Evolutionary conservation across 2,113 vertebrate species (phyloP), one percentile per base, ranked within the genome.

Genomic region (Ictidomys tridecemlineatus): DNA sequence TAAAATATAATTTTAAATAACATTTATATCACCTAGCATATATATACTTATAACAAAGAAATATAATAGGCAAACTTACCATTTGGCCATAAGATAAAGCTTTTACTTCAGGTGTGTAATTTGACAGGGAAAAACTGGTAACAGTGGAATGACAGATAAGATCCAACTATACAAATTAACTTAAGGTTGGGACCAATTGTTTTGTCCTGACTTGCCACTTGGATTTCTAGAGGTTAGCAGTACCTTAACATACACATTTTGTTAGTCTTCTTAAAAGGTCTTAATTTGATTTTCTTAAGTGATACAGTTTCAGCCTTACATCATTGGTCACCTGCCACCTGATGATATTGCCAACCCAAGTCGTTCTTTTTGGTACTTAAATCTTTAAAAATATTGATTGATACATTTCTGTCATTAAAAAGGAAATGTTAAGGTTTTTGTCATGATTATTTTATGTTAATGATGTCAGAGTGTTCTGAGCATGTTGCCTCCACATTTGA

Each of bases 371-470:
- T 48, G 67, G 4, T 56, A 87, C 82, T 73, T 58, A 90, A 42
- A 58, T 74, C 58, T 85, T 92, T 37, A 42, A 80, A 76, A 83
- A 88, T 89, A 87, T 16, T 92, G 28, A 10, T 94, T 95, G 18
- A 45, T 74, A 48, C 10, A 14, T 91, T 76, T 80, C 61, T 93
- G 0, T 92, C 17, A 80, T 32, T 65, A 91, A 80, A 93, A 87
- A 34, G 48, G 42, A 94, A 84, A 92, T 74, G 69, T 85, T 94
- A 78, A 58, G 18, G 17, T 53, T 73, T 42, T 48, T 51, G 18
- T 83, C 90, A 65, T 22, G 39, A 88, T 74, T 89, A n/a, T 90
- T 65, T 89, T 88, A 28, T 80, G 32, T 79, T 83, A 84, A 10
- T 70, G 63, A 69, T 85, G 16, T 48, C n/a, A 6, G 22, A 78